Evolutionary conservation across 2,797 vertebrate species (phyloP), one percentile per base, ranked within the genome.

Genomic region (Labroides dimidiatus): DNA sequence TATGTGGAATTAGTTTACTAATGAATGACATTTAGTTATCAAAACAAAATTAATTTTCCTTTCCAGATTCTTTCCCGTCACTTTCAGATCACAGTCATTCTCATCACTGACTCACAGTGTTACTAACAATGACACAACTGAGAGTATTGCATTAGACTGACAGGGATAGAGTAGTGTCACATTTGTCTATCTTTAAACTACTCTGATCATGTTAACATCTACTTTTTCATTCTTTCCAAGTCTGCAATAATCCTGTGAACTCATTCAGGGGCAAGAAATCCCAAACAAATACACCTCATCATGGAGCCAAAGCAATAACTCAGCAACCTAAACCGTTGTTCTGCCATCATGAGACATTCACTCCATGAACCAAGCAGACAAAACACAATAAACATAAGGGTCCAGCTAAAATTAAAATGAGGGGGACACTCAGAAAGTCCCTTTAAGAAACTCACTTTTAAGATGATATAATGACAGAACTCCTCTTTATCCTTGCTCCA

Each of bases 201-300:
- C 10, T 8, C 9, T 21, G 5, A 44, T 47, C 33, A 9, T 49
- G 16, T 48, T 41, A 60, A 42, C 45, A 56, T 42, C 39, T 3
- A 1, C 43, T 4, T 43, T 27, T 61, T 67, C 30, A 33, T 61
- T 20, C 39, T 8, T 70, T 56, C 30, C 41, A 30, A n/a, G 19
- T 76, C 42, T 65, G 47, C 33, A 70, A 75, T 68, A 74, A 73
- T 42, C 5, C 44, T 73, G 19, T 15, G 30, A 68, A 66, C 23
- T 60, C 50, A 65, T 64, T 65, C 68, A 63, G 58, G 62, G 44
- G 14, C 16, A 41, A 21, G 19, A 57, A 71, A 60, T 66, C 51
- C 69, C 53, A 57, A 52, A 66, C 23, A 82, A 77, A 78, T 61
- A 69, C 77, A 17, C 15, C 1, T 2, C 23, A 43, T 66, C 27